Conservation (phyloP, 2,113 vertebrate species). For the Procapra przewalskii region DNA sequence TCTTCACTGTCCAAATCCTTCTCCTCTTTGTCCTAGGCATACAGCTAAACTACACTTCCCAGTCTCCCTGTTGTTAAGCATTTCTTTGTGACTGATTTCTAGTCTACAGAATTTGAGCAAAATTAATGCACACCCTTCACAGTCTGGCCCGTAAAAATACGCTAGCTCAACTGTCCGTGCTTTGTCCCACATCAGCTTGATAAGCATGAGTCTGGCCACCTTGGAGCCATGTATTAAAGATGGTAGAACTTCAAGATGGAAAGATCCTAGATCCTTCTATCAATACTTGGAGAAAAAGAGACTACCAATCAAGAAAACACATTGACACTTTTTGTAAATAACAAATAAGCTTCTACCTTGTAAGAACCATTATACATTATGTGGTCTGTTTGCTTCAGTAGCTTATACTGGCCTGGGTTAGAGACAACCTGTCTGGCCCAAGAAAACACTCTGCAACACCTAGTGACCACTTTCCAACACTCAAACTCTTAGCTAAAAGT, state of each 20-base stretch:
- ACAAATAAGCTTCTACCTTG: background rate
- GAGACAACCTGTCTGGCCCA: background rate
- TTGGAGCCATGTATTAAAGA: background rate
- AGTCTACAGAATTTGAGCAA: background rate
- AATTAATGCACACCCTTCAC: background rate
- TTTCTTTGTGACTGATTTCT: background rate
- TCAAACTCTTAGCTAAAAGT: background rate
- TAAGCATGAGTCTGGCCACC: background rate
- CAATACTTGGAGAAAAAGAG: background rate
- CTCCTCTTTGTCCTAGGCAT: background rate
- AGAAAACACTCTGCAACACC: background rate
- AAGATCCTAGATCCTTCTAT: background rate
- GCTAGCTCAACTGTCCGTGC: background rate
- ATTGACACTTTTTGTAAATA: background rate
- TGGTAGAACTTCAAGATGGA: background rate
- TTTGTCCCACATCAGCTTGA: background rate
- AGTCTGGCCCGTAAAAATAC: background rate
- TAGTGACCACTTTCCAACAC: background rate
- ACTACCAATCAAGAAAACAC: background rate
- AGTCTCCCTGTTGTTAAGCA: background rate
- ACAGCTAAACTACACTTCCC: background rate
- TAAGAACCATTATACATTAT: background rate
- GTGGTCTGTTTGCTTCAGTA: background rate
- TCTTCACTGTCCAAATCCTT: background rate
- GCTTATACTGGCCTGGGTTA: background rate